Conservation (phyloP, 2,113 vertebrate species). For the Furnarius figulus region DNA sequence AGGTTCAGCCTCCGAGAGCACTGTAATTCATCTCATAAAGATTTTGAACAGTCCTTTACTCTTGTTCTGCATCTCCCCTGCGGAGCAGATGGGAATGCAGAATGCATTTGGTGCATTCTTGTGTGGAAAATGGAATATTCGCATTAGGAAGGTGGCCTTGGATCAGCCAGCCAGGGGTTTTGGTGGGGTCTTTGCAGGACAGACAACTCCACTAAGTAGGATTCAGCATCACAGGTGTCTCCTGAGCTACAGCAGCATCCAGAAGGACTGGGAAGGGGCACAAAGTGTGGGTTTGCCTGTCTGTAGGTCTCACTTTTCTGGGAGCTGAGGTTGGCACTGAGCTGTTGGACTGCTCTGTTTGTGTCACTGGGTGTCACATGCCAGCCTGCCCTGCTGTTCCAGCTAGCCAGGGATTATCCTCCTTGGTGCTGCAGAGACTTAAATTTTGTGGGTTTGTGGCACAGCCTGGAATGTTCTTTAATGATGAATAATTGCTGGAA, state of each 20-base stretch:
- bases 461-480: not conserved
- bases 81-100: not conserved
- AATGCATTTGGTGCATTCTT: not conserved
- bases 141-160: fast-evolving
- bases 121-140: not conserved
- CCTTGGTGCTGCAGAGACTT: not conserved
- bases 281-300: not conserved
- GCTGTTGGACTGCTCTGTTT: not conserved
- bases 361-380: not conserved
- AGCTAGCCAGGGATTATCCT: not conserved
- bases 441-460: not conserved
- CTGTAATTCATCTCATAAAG: not conserved
- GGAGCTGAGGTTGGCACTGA: not conserved
- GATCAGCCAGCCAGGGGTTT: not conserved
- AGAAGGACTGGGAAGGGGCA: not conserved
- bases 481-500: not conserved
- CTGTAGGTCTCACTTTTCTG: not conserved
- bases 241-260: not conserved
- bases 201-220: not conserved
- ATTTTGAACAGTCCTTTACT: not conserved
- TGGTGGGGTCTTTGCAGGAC: not conserved
- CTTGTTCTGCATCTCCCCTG: not conserved
- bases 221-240: not conserved
- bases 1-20: not conserved
- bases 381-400: not conserved